Conservation (phyloP, 2,113 vertebrate genomes). For the Spea bombifrons region DNA sequence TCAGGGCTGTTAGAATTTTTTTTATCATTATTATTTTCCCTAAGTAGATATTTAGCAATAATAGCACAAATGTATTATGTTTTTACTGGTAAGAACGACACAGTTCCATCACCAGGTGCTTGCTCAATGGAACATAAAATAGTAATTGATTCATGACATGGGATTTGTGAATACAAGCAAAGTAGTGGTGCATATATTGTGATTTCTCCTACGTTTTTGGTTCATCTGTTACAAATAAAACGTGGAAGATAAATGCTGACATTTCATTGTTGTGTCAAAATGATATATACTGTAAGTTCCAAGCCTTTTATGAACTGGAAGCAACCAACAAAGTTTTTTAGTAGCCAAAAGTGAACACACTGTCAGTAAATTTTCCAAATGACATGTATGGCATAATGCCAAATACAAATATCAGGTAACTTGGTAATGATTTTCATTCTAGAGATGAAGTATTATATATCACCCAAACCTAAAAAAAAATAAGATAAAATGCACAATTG, state of each 20-base stretch:
- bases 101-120: not conserved
- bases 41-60: no score
- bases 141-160: conserved; percentile 8
- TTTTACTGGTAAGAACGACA: no score
- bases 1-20: no score
- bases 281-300: conserved; percentile 23
- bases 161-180: not conserved
- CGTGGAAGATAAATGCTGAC: conserved; percentile 15
- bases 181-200: not conserved
- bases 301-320: conserved; percentile 35
- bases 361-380: conserved; percentile 3
- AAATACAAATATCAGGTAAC: not conserved
- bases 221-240: conserved; percentile 32
- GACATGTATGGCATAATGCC: not conserved
- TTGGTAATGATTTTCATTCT: not conserved
- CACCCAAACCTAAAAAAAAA: no score
- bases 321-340: not conserved
- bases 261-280: conserved; percentile 28
- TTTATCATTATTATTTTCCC: no score
- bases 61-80: no score
- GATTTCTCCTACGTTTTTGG: conserved; percentile 14
- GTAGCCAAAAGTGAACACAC: conserved; percentile 30
- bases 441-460: not conserved
- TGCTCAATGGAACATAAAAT: not conserved
- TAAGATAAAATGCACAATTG: no score